phyloP scores from a whole-genome alignment of 1,140 invertebrate species.

The Apis laboriosa region DNA sequence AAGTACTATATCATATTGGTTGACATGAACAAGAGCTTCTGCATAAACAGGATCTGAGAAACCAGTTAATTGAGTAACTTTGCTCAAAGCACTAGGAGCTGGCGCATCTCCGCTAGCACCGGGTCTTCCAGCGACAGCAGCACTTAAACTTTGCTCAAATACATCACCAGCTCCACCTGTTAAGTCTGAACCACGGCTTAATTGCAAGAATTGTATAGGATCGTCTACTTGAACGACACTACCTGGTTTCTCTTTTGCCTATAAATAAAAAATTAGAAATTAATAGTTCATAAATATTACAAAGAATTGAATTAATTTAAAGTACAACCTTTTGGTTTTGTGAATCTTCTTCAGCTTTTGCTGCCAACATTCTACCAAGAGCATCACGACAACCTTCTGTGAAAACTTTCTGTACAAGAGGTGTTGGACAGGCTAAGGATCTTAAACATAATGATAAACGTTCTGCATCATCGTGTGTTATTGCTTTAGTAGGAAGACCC shows the following conservation, averaged over 20 bases:
- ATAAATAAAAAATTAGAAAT: not conserved
- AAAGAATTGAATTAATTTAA: slow-evolving; percentile 28
- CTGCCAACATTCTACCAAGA: slow-evolving; percentile 91
- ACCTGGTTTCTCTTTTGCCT: slow-evolving; percentile 87
- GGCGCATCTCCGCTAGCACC: slow-evolving; percentile 80
- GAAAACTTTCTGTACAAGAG: slow-evolving; percentile 89
- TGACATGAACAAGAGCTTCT: slow-evolving; percentile 99
- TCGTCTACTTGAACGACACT: slow-evolving; percentile 92
- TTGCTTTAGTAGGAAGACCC: slow-evolving; percentile 86
- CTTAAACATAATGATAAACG: slow-evolving; percentile 92
- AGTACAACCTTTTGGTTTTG: slow-evolving; percentile 79
- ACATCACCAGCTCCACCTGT: slow-evolving; percentile 92
- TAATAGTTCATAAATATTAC: not conserved
- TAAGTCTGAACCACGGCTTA: slow-evolving; percentile 86
- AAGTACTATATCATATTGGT: slow-evolving; percentile 99
- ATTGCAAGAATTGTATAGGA: slow-evolving; percentile 92
- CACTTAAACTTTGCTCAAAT: slow-evolving; percentile 96
- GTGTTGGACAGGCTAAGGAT: slow-evolving; percentile 89
- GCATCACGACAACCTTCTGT: slow-evolving; percentile 89
- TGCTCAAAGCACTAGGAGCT: slow-evolving; percentile 86
- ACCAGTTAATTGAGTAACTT: slow-evolving; percentile 99
- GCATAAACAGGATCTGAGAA: slow-evolving; percentile 99
- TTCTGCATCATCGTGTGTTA: slow-evolving; percentile 97
- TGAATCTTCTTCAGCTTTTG: slow-evolving; percentile 89
- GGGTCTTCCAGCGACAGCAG: slow-evolving; percentile 89